Conservation (phyloP, 2,113 vertebrate genomes). For the Trochalopteron elliotii region DNA sequence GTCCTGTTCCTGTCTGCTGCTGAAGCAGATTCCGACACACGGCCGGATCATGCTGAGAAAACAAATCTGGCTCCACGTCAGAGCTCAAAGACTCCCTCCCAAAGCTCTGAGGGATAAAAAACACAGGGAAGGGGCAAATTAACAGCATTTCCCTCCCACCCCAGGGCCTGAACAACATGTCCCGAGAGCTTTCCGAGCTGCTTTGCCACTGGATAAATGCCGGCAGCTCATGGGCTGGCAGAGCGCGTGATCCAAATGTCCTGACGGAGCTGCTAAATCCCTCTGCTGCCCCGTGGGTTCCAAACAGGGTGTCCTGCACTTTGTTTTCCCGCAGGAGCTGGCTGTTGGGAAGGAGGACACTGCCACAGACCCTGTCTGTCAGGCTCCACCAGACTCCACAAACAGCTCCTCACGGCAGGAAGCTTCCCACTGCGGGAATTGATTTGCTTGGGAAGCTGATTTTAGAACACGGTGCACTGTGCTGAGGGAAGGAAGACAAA, state of each 20-base stretch:
- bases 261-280: background rate
- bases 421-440: fast-evolving
- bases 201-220: background rate
- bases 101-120: background rate
- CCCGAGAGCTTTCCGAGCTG: background rate
- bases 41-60: background rate
- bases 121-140: background rate
- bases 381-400: background rate
- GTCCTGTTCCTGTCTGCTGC: background rate
- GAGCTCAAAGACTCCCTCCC: background rate
- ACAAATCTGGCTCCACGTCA: background rate
- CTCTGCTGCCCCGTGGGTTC: background rate
- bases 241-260: fast-evolving
- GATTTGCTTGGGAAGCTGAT: background rate
- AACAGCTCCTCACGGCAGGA: fast-evolving
- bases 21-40: background rate
- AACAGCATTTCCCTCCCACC: background rate
- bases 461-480: background rate
- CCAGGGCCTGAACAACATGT: background rate
- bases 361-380: fast-evolving
- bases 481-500: background rate
- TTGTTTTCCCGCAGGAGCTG: background rate
- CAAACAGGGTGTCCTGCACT: background rate
- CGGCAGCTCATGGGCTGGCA: fast-evolving
- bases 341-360: background rate